phyloP scores from a whole-genome alignment of 2,888 invertebrate species.

The Euplagia quadripunctaria region DNA sequence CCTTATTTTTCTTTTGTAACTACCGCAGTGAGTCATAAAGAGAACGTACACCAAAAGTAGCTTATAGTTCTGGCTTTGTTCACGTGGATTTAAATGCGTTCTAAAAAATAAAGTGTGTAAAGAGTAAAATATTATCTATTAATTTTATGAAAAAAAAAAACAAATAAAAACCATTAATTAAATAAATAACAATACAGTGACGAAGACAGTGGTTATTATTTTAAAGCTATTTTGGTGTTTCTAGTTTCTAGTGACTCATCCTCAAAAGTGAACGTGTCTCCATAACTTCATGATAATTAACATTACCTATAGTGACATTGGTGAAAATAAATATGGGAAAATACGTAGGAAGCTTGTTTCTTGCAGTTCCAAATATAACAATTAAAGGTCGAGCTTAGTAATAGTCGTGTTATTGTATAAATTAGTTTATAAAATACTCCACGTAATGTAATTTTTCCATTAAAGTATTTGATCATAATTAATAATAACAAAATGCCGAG shows the following conservation, averaged over 20 bases:
- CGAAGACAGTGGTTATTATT: not conserved
- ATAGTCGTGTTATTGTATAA: not conserved
- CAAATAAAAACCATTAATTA: too few species aligned
- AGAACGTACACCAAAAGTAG: not conserved
- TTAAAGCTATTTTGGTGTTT: not conserved
- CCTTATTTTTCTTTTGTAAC: conserved; percentile 2
- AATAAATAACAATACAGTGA: not conserved
- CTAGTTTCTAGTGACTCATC: conserved; percentile 2
- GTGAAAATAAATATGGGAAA: not conserved
- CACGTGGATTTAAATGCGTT: not conserved
- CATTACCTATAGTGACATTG: not conserved
- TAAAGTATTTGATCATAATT: too few species aligned
- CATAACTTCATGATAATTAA: not conserved
- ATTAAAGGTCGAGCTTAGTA: not conserved
- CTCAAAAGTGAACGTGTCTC: not conserved
- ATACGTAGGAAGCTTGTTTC: conserved; percentile 5
- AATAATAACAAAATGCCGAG: too few species aligned
- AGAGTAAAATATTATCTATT: not conserved
- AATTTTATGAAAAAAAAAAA: too few species aligned
- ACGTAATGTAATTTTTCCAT: too few species aligned
- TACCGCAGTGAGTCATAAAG: conserved; percentile 6
- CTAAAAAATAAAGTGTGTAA: not conserved
- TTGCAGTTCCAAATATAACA: not conserved
- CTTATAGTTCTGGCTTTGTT: not conserved
- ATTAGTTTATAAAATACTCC: not conserved